These are phyloP conservation scores for Pinna nobilis DNA, from an alignment of 1,140 invertebrate genomes.

Conservation along the genomic window DNA sequence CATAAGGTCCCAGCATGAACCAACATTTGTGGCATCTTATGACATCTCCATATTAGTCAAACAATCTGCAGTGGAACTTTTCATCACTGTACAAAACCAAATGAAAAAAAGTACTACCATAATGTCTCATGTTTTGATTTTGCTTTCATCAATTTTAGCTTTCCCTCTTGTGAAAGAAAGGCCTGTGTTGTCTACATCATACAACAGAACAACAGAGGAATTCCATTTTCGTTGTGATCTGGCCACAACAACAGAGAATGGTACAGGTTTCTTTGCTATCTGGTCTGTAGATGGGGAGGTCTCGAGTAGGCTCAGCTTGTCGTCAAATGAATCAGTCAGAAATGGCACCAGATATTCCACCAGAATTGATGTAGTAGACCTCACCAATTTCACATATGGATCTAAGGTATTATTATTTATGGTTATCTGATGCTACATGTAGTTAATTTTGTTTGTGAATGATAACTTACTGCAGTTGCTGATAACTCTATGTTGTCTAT, in stretches of 20 bases:
- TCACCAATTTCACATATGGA: slow-evolving; percentile 39
- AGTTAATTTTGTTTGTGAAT: too few relatives aligned
- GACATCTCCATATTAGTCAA: too few relatives aligned
- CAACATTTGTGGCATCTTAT: too few relatives aligned
- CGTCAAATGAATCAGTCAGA: too few relatives aligned
- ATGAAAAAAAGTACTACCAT: too few relatives aligned
- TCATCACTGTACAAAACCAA: too few relatives aligned
- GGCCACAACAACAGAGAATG: slow-evolving; percentile 20
- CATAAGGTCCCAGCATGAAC: too few relatives aligned
- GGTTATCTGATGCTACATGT: not conserved
- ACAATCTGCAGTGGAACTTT: too few relatives aligned
- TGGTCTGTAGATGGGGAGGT: slow-evolving; percentile 44
- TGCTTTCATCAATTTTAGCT: slow-evolving; percentile 24
- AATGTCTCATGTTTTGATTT: not conserved
- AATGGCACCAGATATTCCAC: not conserved
- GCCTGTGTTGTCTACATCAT: slow-evolving; percentile 41
- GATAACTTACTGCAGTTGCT: too few relatives aligned
- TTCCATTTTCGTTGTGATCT: slow-evolving; percentile 50
- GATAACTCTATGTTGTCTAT: not conserved
- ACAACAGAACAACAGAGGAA: slow-evolving; percentile 39
- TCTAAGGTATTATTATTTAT: slow-evolving; percentile 41
- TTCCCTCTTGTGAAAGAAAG: slow-evolving; percentile 47
- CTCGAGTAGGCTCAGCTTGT: too few relatives aligned
- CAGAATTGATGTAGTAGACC: not conserved
- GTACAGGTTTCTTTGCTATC: slow-evolving; percentile 32